A percentile compares a stretch with the other conserved stretches of the same genome.
Evolutionary conservation across 2,113 vertebrate species (phyloP).

Genomic region (Zosterops lateralis): DNA sequence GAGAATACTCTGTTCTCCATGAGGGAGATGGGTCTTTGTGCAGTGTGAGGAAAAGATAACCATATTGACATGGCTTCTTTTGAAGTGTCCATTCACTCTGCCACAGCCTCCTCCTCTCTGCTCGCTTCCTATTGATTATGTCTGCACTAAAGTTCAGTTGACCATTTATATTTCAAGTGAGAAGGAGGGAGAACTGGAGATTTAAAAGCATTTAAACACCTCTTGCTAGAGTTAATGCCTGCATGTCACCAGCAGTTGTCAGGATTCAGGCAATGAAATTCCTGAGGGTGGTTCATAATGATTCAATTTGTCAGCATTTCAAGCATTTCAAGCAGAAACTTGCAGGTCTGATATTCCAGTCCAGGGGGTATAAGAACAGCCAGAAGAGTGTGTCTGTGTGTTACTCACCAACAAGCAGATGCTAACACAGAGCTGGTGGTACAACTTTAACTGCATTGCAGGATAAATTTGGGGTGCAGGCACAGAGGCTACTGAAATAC

Average conservation of each 20-base stretch:
- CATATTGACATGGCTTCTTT: background rate
- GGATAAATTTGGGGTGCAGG: background rate
- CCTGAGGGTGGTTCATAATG: conserved; percentile 1
- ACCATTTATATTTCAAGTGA: conserved; percentile 28
- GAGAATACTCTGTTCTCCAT: background rate
- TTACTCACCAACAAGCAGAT: background rate
- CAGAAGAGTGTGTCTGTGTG: background rate
- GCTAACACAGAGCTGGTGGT: background rate
- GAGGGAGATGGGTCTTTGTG: background rate
- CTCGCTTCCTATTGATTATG: conserved; percentile 32
- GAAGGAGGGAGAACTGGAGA: background rate
- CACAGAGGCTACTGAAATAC: background rate
- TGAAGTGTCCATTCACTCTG: conserved; percentile 26
- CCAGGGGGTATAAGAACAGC: background rate
- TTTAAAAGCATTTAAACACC: conserved; percentile 17
- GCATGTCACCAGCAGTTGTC: background rate
- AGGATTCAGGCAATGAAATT: conserved; percentile 4
- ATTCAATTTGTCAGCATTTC: conserved; percentile 35
- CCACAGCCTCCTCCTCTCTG: background rate
- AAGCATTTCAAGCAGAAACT: conserved; percentile 1
- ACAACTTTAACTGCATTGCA: background rate
- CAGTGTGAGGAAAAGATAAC: background rate
- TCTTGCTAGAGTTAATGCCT: background rate
- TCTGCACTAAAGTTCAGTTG: conserved; percentile 33
- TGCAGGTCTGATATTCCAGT: background rate